Evolutionary conservation across 1,140 invertebrate genomes (phyloP), one percentile per base, ranked within the genome.

Genomic region (Caenorhabditis tropicalis): DNA sequence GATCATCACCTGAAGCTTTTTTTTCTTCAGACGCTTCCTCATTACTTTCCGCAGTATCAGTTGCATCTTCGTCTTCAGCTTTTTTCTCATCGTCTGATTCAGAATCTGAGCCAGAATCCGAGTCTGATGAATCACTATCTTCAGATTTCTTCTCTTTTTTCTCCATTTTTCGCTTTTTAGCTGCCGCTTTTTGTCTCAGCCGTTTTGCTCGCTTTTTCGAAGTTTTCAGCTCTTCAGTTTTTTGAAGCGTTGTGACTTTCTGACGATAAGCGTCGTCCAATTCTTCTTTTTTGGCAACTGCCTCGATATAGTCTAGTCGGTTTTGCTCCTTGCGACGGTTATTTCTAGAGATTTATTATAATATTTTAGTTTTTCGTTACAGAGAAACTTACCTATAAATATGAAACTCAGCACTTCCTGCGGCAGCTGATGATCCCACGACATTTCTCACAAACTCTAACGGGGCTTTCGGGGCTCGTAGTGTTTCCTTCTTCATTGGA

Each of bases 401-500:
- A 80, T 90, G 89, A 74, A 90, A 90, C 49, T 90, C 89, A 19
- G 89, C 88, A 82, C 88, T 90, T 43, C 89, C 88, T 29, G 89
- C 89, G 15, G 89, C 89, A 15, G 89, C 89, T n/a, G 89, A 91
- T 12, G 89, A 90, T 33, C 89, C 89, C 65, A 90, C 87, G 4
- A 88, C 87, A 79, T 88, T 88, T n/a, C 87, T 85, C 15, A 88
- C 87, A 31, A 88, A 87, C 12, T 88, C 87, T 46, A 87, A 85
- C 33, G 87, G 87, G 0, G 80, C 80, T 39, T 81, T 70, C 16
- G 87, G 87, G 1, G 80, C 81, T 53, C 70, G 49, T 16, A 85
- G 12, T 4, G 53, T 58, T 7, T 82, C 82, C 29, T 84, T 53
- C 16, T 79, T 81, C 5, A 29, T 81, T 16, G 87, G 87, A 58